A percentile compares a stretch with the other conserved stretches of the same genome.
phyloP scores from a whole-genome alignment of 2,113 vertebrate species.

The Spheniscus mendiculus region DNA sequence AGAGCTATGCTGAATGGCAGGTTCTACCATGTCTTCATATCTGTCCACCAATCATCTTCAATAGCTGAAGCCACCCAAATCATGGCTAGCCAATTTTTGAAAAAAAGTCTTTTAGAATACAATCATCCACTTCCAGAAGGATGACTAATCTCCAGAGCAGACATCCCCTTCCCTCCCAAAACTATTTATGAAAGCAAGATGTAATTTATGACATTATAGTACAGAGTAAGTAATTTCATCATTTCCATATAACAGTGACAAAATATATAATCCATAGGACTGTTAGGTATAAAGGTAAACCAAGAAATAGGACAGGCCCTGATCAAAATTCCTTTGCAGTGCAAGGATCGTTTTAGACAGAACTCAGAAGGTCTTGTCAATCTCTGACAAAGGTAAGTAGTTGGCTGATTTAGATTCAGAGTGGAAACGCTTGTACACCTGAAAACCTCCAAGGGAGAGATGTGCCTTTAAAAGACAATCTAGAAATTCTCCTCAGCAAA shows the following conservation, averaged over 20 bases:
- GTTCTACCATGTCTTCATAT: neutral
- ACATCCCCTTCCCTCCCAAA: neutral
- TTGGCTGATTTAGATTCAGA: neutral
- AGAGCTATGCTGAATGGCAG: neutral
- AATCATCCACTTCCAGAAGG: neutral
- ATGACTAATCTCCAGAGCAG: neutral
- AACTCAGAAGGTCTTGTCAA: neutral
- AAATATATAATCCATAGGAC: neutral
- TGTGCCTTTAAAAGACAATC: neutral
- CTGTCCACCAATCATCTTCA: neutral
- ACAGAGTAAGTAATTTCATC: neutral
- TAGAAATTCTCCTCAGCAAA: neutral
- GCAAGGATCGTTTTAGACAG: neutral
- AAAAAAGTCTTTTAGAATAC: neutral
- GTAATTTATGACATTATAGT: neutral
- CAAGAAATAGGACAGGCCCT: neutral
- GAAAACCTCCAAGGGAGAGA: neutral
- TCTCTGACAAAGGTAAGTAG: neutral
- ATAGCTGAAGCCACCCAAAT: neutral
- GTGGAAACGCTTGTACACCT: neutral
- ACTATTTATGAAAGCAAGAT: neutral
- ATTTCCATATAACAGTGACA: neutral
- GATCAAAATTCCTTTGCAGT: neutral
- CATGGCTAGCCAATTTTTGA: neutral
- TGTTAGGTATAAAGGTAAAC: neutral